Evolutionary conservation across 2,888 invertebrate species (phyloP), one percentile per base, ranked within the genome.

Genomic region (Leptinotarsa haldemani): DNA sequence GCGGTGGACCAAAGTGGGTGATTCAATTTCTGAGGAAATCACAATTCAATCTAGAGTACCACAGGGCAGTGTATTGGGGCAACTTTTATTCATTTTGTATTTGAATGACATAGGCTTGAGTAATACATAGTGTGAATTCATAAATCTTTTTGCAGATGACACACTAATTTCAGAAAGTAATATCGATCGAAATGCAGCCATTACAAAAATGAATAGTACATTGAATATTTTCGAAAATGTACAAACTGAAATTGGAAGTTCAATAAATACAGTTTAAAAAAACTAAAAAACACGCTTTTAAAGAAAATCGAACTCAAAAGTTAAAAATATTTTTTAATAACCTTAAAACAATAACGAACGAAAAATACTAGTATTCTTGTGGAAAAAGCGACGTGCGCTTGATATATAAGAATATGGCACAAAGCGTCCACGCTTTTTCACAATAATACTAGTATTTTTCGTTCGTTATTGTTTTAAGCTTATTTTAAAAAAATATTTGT

Each of bases 51-150:
- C 25, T 25, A 5, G 2, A 5, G 25, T 25, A 25, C 5, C 5
- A 25, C 25, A 4, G 5, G 4, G 25, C 63, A 63, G 63, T 63
- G 25, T 63, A 30, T 63, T 63, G 63, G 40, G 18, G 15, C 63
- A 0, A 15, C 63, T 16, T 40, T 63, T 9, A 30, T 25, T 63
- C 63, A 63, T 30, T 63, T 63, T 63, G 25, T 63, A 63, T 63
- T 61, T 61, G 61, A 25, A 25, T 61, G 61, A 61, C 61, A 61
- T 61, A 61, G n/a, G 30, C 22, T 63, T 63, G 63, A 63, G 63
- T 25, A 15, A 63, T 61, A 30, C n/a, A 53, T 4, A 40, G 12
- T 30, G 63, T 63, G 63, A 63, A 63, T 63, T 63, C 30, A 63
- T 30, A n/a, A 25, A 63, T 63, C 0, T 25, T 63, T 25, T 25